These are phyloP conservation scores for Brachionus rotundiformis DNA, from an alignment of 1,140 invertebrate species.

Conservation along the genomic window DNA sequence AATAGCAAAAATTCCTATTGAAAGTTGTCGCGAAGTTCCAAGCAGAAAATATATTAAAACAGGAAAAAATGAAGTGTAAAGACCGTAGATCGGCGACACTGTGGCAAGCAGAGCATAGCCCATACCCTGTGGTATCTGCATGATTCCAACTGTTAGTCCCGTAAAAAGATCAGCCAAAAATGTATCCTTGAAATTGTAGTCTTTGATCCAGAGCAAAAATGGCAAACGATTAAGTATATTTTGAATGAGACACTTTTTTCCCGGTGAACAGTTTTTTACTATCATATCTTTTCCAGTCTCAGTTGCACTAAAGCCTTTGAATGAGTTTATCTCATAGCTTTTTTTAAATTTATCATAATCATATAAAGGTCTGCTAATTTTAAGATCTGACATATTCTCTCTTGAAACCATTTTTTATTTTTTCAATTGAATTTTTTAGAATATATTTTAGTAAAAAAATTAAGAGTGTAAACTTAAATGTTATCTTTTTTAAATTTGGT, in stretches of 20 bases:
- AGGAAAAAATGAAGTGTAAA: conserved; percentile 93
- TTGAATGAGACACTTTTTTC: conserved; percentile 12
- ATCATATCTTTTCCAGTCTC: neutral
- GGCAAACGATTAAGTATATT: conserved; percentile 56
- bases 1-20: conserved; percentile 87
- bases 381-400: neutral
- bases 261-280: neutral
- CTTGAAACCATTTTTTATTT: neutral
- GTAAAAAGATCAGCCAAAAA: conserved; percentile 62
- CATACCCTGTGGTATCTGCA: conserved; percentile 69
- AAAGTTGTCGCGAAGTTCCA: conserved; percentile 86
- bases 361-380: too few species aligned
- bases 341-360: too few species aligned
- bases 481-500: too few species aligned
- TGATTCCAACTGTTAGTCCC: conserved; percentile 65
- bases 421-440: neutral
- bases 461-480: too few species aligned
- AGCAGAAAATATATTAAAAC: conserved; percentile 83
- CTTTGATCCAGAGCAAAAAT: conserved; percentile 58
- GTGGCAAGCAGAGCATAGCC: conserved; percentile 84
- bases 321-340: too few species aligned
- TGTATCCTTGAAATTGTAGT: conserved; percentile 62
- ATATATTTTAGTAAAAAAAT: too few species aligned
- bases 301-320: neutral
- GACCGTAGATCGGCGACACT: conserved; percentile 81